These are phyloP conservation scores for Paedocypris sp. DNA, from an alignment of 2,113 vertebrate genomes.

Conservation along the genomic window DNA sequence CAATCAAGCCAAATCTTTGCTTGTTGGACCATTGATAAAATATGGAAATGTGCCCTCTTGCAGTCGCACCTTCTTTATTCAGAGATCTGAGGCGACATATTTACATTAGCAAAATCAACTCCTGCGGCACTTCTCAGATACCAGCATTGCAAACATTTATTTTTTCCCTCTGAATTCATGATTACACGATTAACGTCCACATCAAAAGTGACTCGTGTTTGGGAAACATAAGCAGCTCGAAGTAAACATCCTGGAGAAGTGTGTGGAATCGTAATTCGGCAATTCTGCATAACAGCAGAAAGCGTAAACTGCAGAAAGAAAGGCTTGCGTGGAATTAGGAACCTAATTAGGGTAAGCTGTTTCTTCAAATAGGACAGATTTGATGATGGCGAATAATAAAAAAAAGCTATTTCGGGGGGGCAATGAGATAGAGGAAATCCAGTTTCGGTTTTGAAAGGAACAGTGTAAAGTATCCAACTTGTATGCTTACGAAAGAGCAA, in stretches of 20 bases:
- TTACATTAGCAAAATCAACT: slow-evolving; percentile 5
- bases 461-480: too few relatives aligned
- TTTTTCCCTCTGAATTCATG: slow-evolving; percentile 11
- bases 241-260: slow-evolving; percentile 23
- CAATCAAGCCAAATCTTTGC: background rate
- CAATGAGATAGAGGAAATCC: background rate
- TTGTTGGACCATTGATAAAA: background rate
- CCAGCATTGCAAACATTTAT: slow-evolving; percentile 12
- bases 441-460: too few relatives aligned
- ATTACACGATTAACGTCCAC: slow-evolving; percentile 22
- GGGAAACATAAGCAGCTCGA: slow-evolving; percentile 28
- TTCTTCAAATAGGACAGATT: slow-evolving; percentile 31
- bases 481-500: too few relatives aligned
- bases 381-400: slow-evolving; percentile 15
- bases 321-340: slow-evolving; percentile 27
- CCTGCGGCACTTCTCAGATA: background rate
- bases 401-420: background rate
- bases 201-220: slow-evolving; percentile 8
- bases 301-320: slow-evolving; percentile 18
- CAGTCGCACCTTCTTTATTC: background rate
- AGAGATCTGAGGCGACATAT: background rate
- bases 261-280: slow-evolving; percentile 21
- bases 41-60: background rate
- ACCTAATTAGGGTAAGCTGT: slow-evolving; percentile 36
- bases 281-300: slow-evolving; percentile 1